Percentiles rank a stretch among this genome's conserved stretches.
These are phyloP conservation scores for Mercenaria mercenaria DNA, from an alignment of 1,140 invertebrate genomes.

Conservation along the genomic window DNA sequence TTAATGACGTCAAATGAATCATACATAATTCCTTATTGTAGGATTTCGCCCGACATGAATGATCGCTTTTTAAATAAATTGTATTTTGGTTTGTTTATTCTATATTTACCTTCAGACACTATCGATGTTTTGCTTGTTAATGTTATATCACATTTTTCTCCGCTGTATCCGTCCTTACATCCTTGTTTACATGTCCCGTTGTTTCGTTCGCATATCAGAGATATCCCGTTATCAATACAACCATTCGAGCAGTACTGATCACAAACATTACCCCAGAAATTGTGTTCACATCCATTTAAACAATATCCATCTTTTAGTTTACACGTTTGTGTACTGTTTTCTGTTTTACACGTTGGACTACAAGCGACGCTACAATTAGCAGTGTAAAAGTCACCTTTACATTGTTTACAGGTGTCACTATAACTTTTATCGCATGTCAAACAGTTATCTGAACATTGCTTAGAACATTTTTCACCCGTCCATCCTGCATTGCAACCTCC, in stretches of 20 bases:
- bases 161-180: neutral
- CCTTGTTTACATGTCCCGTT: neutral
- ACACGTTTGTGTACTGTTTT: neutral
- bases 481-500: neutral
- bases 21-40: too few relatives aligned
- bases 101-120: too few relatives aligned
- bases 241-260: neutral
- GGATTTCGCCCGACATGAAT: too few relatives aligned
- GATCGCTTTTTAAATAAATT: too few relatives aligned
- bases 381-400: neutral
- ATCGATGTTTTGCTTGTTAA: too few relatives aligned
- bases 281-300: neutral
- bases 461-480: neutral
- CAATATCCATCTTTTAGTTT: neutral
- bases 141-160: neutral
- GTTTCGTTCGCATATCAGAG: neutral
- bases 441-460: neutral
- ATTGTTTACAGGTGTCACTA: neutral
- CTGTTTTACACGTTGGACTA: neutral
- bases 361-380: neutral
- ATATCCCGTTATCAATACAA: neutral
- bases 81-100: too few relatives aligned
- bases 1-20: too few relatives aligned
- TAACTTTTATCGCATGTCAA: neutral
- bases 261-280: neutral